A percentile compares a stretch with the other conserved stretches of the same genome.
Evolutionary conservation across 2,797 vertebrate species (phyloP).

Genomic region (Tauraco hartlaubi): DNA sequence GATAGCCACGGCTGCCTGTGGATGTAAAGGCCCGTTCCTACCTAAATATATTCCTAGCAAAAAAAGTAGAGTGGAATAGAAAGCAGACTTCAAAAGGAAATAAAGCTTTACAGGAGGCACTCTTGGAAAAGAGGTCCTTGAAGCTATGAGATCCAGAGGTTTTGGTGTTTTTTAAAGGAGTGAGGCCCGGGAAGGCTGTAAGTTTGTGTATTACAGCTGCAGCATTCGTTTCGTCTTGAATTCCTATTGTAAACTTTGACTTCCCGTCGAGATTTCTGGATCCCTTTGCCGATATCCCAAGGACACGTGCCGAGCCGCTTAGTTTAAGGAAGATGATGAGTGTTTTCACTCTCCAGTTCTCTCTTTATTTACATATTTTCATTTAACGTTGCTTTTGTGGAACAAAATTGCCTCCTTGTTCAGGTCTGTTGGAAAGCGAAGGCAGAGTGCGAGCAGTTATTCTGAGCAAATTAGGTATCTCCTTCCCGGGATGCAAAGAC

Average conservation of each 20-base stretch:
- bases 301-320: rapidly evolving
- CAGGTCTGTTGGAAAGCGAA: not conserved
- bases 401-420: conserved; percentile 25
- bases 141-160: conserved; percentile 55
- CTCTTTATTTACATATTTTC: conserved; percentile 38
- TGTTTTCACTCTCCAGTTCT: not conserved
- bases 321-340: not conserved
- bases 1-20: conserved; percentile 73
- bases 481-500: conserved; percentile 1
- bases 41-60: conserved; percentile 67
- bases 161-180: conserved; percentile 56
- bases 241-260: conserved; percentile 27
- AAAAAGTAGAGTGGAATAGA: conserved; percentile 36
- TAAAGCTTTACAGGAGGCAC: conserved; percentile 64
- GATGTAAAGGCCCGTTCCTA: conserved; percentile 69
- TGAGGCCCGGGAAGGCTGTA: conserved; percentile 25
- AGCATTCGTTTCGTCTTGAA: not conserved
- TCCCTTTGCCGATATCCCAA: not conserved
- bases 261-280: not conserved
- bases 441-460: not conserved
- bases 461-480: conserved; percentile 35
- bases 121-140: conserved; percentile 57
- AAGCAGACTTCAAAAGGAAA: conserved; percentile 69
- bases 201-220: conserved; percentile 34
- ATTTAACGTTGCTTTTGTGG: conserved; percentile 23